Evolutionary conservation across 2,113 vertebrate genomes (phyloP), one percentile per base, ranked within the genome.

Genomic region (Mixornis gularis): DNA sequence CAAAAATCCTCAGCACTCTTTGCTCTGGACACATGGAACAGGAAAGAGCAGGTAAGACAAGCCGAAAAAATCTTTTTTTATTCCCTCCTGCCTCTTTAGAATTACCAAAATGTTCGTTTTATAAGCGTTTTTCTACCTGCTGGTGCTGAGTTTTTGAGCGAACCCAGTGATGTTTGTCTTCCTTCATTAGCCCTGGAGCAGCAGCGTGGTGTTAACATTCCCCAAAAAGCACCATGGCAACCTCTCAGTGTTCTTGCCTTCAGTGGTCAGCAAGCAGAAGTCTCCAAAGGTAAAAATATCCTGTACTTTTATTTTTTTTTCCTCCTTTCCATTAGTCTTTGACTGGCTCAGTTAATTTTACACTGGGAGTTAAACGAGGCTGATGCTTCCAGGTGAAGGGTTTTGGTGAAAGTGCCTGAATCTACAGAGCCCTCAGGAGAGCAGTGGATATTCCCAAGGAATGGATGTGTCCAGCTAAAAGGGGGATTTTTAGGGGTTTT

Each of bases 1-100:
- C 88, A 65, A 26, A 96, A 96, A 94, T 90, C 94, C 94, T 96
- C 95, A 73, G 25, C 95, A 92, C 5, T 85, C 81, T 95, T 72
- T 96, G 87, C 93, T 94, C 92, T 95, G 94, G 83, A 94, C 92
- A 82, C 63, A 0, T 84, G 91, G 90, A 84, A 84, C 80, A 93
- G 78, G 89, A 95, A 95, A 69, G 51, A 79, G 84, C 97, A 98
- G 98, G 97, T 98, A 98, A 98, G 97, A 96, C n/a, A 15, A 77
- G 77, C 83, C 89, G 90, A 58, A 68, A 85, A 90, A 86, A 24
- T 38, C 65, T 30, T 77, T 79, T 84, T 48, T 48, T 26, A 0
- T 77, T 92, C 46, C 46, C 83, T 93, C 76, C 79, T 87, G 60
- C 73, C 53, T 76, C 55, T 70, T 51, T 78, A 60, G 76, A 77